Evolutionary conservation across 2,888 invertebrate species (phyloP), one percentile per base, ranked within the genome.

Genomic region (Drosophila tripunctata): DNA sequence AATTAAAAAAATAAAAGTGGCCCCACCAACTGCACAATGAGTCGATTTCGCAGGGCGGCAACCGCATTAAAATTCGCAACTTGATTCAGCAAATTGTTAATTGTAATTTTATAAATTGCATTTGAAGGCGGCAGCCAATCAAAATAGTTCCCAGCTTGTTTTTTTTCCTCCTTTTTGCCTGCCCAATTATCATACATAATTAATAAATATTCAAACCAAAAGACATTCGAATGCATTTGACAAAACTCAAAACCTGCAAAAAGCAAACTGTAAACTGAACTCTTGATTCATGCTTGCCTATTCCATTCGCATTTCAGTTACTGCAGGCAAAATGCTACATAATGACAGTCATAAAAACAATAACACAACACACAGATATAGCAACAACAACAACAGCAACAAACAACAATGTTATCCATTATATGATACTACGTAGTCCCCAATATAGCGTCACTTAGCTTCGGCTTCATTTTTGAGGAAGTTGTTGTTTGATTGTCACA

Each of bases 141-240:
- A 74, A 66, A 74, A 47, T 55, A 15, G 50, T 74, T 73, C 74
- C 65, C 70, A 73, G 74, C 52, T 61, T 51, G 51, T 36, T 48
- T 56, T 21, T 50, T 12, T 15, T 27, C 24, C 17, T 31, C n/a
- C 1, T 41, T 7, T 40, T 21, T 21, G 10, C 3, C 27, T 57
- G 63, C 44, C 62, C 74, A 73, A 80, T 77, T 84, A 75, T 64
- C 55, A 74, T 78, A 61, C 84, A 81, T 84, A 78, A 81, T 79
- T 78, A 74, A 67, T 81, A 64, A 71, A 65, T 68, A 50, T 36
- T 27, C 36, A 50, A 38, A 36, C 60, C 38, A 30, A 61, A 45
- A 48, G 52, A 10, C 56, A 54, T 64, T 70, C 22, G 38, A 57
- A 57, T 72, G 62, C 50, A 47, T 33, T n/a, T 60, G 71, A 65